Evolutionary conservation across 2,113 vertebrate genomes (phyloP), one percentile per base, ranked within the genome.

Genomic region (Vireo altiloquus): DNA sequence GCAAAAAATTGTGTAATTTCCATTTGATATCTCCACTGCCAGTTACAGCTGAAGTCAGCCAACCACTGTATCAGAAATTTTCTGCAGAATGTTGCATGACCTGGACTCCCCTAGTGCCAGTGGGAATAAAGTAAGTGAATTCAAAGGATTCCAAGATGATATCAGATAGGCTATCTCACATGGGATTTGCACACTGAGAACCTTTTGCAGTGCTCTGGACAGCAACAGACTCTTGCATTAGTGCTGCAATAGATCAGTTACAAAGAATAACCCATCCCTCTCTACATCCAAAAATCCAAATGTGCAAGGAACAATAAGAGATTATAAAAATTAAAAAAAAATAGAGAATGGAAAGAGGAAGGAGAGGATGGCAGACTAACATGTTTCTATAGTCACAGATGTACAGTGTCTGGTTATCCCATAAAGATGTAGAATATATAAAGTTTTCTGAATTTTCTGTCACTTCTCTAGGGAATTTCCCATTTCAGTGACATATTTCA

Each of bases 301-400:
- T 5, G 2, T 44, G 5, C 11, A 60, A 15, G 6, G 11, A 88
- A 63, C 5, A 71, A 11, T 49, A 69, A 66, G 21, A 3, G 13
- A 63, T 7, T 1, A 30, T 8, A 23, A 46, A 94, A 90, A 65
- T 15, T n/a, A n/a, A 25, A 44, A 64, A 70, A 74, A 68, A 77
- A 90, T 0, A 5, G 20, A 59, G 19, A 63, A 17, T 0, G 4
- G 20, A 74, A 61, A 83, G 33, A 82, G 10, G 40, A 86, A 80
- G 35, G 20, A 76, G 5, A 66, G 7, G n/a, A 16, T 13, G 5
- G 8, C 68, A 77, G 39, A 52, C 21, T 0, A 0, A 4, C 13
- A 17, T 3, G 1, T 65, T 66, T 49, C 69, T 33, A 4, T 10
- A 52, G 18, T 20, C 21, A 87, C 8, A 61, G 33, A 63, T 16